Percentiles rank a stretch among this genome's conserved stretches.
These are phyloP conservation scores for Xenopus laevis DNA, from an alignment of 2,113 vertebrate genomes.

Conservation along the genomic window DNA sequence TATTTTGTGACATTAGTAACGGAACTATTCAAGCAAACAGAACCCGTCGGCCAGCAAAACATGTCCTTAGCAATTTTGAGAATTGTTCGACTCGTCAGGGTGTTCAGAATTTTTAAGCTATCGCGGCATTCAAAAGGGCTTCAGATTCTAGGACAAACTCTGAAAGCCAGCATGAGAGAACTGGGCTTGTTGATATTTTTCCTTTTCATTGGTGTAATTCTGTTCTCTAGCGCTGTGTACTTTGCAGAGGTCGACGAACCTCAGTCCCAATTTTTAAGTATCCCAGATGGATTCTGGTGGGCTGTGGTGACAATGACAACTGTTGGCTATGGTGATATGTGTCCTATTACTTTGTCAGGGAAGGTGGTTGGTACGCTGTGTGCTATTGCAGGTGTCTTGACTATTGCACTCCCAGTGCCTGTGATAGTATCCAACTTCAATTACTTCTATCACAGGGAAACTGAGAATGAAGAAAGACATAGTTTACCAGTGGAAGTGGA, in stretches of 20 bases:
- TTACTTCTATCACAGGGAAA: constrained; percentile 96
- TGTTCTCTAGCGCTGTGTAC: constrained; percentile 95
- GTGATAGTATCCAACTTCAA: constrained; percentile 98
- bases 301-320: constrained; percentile 98
- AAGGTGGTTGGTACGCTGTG: constrained; percentile 94
- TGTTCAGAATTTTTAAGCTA: constrained; percentile 95
- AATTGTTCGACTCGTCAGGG: constrained; percentile 90
- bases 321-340: constrained; percentile 97
- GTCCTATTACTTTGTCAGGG: constrained; percentile 83
- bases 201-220: constrained; percentile 94
- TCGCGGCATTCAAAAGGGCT: constrained; percentile 90
- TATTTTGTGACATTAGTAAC: constrained; percentile 91
- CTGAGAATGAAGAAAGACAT: constrained; percentile 85
- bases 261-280: constrained; percentile 90
- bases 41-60: constrained; percentile 82
- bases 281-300: constrained; percentile 98
- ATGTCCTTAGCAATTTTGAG: constrained; percentile 93
- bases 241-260: constrained; percentile 94
- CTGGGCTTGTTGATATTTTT: constrained; percentile 92
- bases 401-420: constrained; percentile 91
- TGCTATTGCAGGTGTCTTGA: constrained; percentile 92
- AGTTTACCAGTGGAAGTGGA: constrained; percentile 65
- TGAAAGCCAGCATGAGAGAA: constrained; percentile 88
- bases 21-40: constrained; percentile 75
- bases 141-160: constrained; percentile 86